Conservation (phyloP, 2,888 invertebrate genomes). For the Ephialtes manifestator region DNA sequence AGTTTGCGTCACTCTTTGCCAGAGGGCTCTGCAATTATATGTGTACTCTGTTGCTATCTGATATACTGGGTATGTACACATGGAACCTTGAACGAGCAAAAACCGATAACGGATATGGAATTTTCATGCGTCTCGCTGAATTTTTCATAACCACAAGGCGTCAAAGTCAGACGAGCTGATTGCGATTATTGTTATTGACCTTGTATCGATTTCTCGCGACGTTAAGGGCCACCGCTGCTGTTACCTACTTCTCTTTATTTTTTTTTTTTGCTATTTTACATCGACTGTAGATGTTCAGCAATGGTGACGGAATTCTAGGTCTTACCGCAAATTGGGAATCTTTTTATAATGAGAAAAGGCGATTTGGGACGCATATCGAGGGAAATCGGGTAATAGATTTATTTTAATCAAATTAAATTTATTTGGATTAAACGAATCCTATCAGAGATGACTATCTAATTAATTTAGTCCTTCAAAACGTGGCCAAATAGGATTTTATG, state of each 20-base stretch:
- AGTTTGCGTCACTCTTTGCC: not conserved
- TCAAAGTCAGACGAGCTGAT: not conserved
- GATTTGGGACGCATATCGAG: conserved; percentile 14
- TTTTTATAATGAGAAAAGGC: conserved; percentile 57
- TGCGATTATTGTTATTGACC: conserved; percentile 55
- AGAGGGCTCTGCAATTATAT: conserved; percentile 50
- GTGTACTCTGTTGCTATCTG: conserved; percentile 13
- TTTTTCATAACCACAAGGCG: conserved; percentile 59
- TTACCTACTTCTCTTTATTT: not conserved
- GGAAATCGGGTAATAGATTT: too few relatives aligned
- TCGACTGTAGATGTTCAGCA: not conserved
- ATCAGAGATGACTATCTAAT: too few relatives aligned
- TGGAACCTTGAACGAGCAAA: not conserved
- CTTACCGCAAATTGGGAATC: not conserved
- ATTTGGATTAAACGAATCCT: too few relatives aligned
- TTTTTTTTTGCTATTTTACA: not conserved
- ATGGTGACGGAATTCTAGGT: not conserved
- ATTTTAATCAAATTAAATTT: too few relatives aligned
- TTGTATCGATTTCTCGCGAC: conserved; percentile 38
- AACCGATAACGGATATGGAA: conserved; percentile 65
- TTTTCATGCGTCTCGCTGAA: conserved; percentile 59
- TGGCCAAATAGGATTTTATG: too few relatives aligned
- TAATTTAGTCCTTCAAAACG: too few relatives aligned
- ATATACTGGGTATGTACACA: conserved; percentile 2
- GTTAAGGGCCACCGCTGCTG: not conserved